Conservation (phyloP, 2,888 invertebrate species). For the Acrobasis repandana region DNA sequence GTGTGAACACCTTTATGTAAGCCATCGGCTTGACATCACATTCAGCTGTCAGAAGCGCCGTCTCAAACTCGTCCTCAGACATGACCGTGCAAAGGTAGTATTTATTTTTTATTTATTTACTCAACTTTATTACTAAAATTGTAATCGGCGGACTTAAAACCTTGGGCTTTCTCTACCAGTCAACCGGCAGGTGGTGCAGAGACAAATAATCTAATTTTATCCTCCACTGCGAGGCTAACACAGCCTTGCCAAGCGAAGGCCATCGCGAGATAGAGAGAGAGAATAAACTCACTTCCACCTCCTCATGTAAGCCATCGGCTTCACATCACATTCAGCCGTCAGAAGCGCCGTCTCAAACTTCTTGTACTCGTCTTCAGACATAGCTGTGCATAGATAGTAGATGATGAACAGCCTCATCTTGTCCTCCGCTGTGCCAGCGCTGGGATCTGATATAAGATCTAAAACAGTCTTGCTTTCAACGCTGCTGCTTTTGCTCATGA, state of each 20-base stretch:
- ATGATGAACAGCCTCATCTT: conserved; percentile 97
- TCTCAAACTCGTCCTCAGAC: conserved; percentile 91
- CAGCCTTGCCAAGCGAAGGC: no score
- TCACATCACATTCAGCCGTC: conserved; percentile 92
- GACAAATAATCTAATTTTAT: conserved; percentile 96
- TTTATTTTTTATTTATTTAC: no score
- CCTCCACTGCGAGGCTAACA: conserved; percentile 84
- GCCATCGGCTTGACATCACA: conserved; percentile 93
- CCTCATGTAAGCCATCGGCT: conserved; percentile 93
- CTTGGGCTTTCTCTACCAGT: no score
- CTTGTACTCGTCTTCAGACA: conserved; percentile 92
- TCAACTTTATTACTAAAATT: no score
- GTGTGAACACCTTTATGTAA: conserved; percentile 95
- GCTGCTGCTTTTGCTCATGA: conserved; percentile 93
- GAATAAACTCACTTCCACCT: conserved; percentile 90
- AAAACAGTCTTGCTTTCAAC: conserved; percentile 90
- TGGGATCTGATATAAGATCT: conserved; percentile 93
- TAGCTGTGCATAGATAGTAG: conserved; percentile 92
- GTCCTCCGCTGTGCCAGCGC: conserved; percentile 94
- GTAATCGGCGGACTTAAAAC: no score
- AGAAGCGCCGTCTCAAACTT: conserved; percentile 91
- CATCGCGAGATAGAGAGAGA: no score
- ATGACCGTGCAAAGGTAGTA: conserved; percentile 93
- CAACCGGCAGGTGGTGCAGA: no score
- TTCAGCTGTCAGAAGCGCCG: conserved; percentile 89